Base-by-base conservation (phyloP, 1,140 invertebrate species). In the Ectropis grisescens region DNA sequence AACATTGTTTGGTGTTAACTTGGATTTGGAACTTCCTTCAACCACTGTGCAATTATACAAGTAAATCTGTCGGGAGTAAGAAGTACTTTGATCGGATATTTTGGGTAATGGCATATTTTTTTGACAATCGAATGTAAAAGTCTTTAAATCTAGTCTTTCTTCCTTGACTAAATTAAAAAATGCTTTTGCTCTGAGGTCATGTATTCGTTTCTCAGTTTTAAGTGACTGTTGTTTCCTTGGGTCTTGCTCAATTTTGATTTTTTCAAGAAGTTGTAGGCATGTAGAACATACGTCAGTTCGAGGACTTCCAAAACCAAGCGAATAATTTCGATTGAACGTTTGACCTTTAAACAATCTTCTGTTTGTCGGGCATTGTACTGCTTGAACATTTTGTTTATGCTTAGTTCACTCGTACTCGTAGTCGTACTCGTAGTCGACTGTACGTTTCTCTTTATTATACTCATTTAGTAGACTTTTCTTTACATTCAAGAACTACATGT, bases 111-210 rank as follows among this genome's bases (percentile, higher is more conserved):
- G 33, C 13, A 42, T 38, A 27, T 58, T 56, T 37, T 65, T 58
- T 33, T 61, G 51, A 26, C 51, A 61, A 33, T 65, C 58, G 32
- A 65, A 65, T 7, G 47, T 42, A 29, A 61, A 22, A 19, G 34
- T 45, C 0, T 19, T 12, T n/a, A 58, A 2, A 13, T 24, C 27
- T 19, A 54, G 36, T 23, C 14, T 25, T 38, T 47, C 10, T 41
- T 46, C 42, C 6, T 33, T 46, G 13, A 50, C 26, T 13, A 36
- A 19, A 1, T 25, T 9, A 33, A 48, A 49, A 41, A 56, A 59
- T 8, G 41, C 40, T 36, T 33, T 37, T 7, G 41, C 34, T 25
- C 42, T 39, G n/a, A 50, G 27, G 32, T 30, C 49, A 26, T 58
- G 54, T 6, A 54, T 14, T 7, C 35, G 24, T 14, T 33, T 29